phyloP scores from a whole-genome alignment of 2,113 vertebrate species.

The Pterophyllum scalare region DNA sequence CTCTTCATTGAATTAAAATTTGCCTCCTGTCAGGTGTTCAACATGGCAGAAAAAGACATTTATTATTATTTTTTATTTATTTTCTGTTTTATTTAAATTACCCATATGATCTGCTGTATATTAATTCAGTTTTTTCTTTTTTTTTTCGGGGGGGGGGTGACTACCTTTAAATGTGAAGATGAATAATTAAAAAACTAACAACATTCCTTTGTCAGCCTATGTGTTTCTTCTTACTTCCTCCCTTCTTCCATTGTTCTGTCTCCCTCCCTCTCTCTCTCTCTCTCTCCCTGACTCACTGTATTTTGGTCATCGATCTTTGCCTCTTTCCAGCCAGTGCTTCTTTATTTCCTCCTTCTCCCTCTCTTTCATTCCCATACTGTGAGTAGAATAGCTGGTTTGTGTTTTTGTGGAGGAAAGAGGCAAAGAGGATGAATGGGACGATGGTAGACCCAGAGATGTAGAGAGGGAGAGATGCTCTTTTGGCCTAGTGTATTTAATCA shows the following conservation, averaged over 20 bases:
- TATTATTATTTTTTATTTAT: conserved; percentile 7
- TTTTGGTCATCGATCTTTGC: conserved; percentile 41
- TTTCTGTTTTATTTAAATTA: conserved; percentile 43
- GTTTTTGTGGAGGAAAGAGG: conserved; percentile 30
- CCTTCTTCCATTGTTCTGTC: not conserved
- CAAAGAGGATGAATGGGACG: conserved; percentile 41
- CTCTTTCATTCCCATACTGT: conserved; percentile 16
- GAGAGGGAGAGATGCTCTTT: conserved; percentile 58
- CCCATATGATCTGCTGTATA: not conserved
- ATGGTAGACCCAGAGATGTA: conserved; percentile 51
- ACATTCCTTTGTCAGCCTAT: conserved; percentile 31
- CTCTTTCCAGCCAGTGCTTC: conserved; percentile 38
- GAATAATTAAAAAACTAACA: conserved; percentile 53
- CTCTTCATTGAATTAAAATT: not conserved
- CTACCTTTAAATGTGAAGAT: conserved; percentile 36
- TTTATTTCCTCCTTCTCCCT: conserved; percentile 47
- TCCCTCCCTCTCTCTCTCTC: not conserved
- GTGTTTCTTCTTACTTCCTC: not conserved
- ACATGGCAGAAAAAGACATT: conserved; percentile 36
- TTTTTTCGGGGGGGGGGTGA: not conserved
- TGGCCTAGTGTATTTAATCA: conserved; percentile 68
- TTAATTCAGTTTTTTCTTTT: too few species aligned
- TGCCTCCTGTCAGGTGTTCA: conserved; percentile 28
- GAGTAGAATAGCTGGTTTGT: conserved; percentile 27
- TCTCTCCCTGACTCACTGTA: conserved; percentile 15